Evolutionary conservation across 1,140 invertebrate species (phyloP).

Genomic region (Charaxes varanes): DNA sequence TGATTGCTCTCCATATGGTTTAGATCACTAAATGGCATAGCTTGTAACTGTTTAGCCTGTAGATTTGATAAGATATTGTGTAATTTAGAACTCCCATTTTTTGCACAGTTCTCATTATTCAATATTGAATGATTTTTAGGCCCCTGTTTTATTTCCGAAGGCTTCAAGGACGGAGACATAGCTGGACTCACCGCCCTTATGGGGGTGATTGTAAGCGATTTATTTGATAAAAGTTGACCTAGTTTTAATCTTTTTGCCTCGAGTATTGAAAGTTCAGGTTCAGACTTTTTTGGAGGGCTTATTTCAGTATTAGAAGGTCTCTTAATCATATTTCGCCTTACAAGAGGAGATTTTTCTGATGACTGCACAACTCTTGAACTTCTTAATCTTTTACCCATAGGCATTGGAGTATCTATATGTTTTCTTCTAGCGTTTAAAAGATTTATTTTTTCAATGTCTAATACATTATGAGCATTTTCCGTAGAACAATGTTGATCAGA

Average conservation of each 20-base stretch:
- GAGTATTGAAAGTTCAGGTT: constrained; percentile 43
- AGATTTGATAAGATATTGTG: constrained; percentile 66
- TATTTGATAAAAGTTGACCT: constrained; percentile 58
- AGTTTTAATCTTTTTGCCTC: constrained; percentile 67
- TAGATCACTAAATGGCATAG: constrained; percentile 42
- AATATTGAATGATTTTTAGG: constrained; percentile 49
- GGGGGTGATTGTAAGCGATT: constrained; percentile 50
- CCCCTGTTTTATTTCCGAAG: constrained; percentile 39
- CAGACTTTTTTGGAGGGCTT: constrained; percentile 42
- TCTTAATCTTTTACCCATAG: constrained; percentile 54
- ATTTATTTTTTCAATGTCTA: constrained; percentile 42
- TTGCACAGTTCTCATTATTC: constrained; percentile 65
- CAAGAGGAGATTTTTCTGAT: constrained; percentile 36
- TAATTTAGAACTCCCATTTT: constrained; percentile 68
- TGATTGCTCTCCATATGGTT: constrained; percentile 45
- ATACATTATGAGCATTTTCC: constrained; percentile 40
- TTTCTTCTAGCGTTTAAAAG: constrained; percentile 47
- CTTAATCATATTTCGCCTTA: constrained; percentile 41
- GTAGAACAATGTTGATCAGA: constrained; percentile 27
- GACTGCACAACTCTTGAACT: constrained; percentile 56
- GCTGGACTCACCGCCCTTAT: constrained; percentile 35
- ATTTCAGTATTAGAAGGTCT: constrained; percentile 37
- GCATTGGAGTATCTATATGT: constrained; percentile 26
- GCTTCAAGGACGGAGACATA: constrained; percentile 34
- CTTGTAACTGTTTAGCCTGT: constrained; percentile 57